Percentiles rank a stretch among this genome's conserved stretches.
These are phyloP conservation scores for Lasius platythorax DNA, from an alignment of 2,888 invertebrate species.

Conservation along the genomic window DNA sequence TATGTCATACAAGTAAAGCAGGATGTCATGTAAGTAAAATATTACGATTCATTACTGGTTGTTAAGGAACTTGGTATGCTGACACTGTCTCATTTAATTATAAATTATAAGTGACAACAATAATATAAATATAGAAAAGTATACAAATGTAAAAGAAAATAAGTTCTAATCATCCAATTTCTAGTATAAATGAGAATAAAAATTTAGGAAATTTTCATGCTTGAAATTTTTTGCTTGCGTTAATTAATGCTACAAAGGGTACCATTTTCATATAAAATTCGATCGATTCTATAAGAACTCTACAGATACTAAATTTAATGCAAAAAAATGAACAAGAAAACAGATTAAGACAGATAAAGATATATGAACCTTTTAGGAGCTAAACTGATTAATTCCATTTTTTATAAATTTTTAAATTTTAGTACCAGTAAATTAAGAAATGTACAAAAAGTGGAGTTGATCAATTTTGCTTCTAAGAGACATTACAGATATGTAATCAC, in stretches of 20 bases:
- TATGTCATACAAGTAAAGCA: too few relatives aligned
- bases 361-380: too few relatives aligned
- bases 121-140: neutral
- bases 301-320: too few relatives aligned
- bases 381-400: too few relatives aligned
- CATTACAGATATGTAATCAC: too few relatives aligned
- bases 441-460: too few relatives aligned
- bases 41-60: neutral
- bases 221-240: neutral
- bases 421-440: too few relatives aligned
- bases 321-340: too few relatives aligned
- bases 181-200: neutral
- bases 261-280: neutral
- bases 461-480: too few relatives aligned
- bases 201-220: neutral
- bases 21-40: constrained; percentile 11
- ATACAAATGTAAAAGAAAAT: neutral
- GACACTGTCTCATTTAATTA: neutral
- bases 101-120: neutral
- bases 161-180: neutral
- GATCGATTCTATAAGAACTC: too few relatives aligned
- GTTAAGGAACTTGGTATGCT: neutral
- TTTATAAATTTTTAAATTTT: too few relatives aligned
- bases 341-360: too few relatives aligned
- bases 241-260: neutral